A percentile compares a stretch with the other conserved stretches of the same genome.
Evolutionary conservation across 2,888 invertebrate species (phyloP).

Genomic region (Amblyjoppa fuscipennis): DNA sequence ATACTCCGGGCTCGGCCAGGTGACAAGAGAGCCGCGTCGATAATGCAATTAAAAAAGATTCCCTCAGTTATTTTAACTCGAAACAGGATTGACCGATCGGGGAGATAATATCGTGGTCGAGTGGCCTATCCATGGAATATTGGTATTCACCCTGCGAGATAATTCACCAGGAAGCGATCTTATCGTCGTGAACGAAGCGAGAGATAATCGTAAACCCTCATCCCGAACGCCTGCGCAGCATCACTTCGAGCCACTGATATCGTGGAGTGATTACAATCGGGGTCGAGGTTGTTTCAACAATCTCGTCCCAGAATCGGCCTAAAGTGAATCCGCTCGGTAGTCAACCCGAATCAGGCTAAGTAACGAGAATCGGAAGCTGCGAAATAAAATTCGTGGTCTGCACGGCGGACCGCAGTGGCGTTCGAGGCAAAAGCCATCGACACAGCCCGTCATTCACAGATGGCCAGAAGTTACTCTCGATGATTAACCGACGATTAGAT

Average conservation of each 20-base stretch:
- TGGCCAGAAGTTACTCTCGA: slow-evolving; percentile 82
- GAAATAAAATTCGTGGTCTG: slow-evolving; percentile 35
- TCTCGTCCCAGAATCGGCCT: slow-evolving; percentile 40
- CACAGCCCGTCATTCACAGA: slow-evolving; percentile 79
- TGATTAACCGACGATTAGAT: slow-evolving; percentile 83
- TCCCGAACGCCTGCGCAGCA: slow-evolving; percentile 11
- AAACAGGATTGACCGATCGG: slow-evolving; percentile 20
- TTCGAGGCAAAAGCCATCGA: slow-evolving; percentile 46
- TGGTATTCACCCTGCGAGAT: neutral
- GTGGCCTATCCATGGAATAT: neutral
- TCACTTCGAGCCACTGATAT: neutral
- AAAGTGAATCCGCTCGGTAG: slow-evolving; percentile 19
- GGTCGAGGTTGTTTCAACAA: slow-evolving; percentile 30
- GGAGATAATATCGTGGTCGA: neutral
- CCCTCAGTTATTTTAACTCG: slow-evolving; percentile 9
- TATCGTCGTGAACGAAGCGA: slow-evolving; percentile 6
- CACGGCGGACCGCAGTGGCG: slow-evolving; percentile 39
- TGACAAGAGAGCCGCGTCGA: neutral
- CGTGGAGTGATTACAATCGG: slow-evolving; percentile 30
- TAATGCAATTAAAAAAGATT: slow-evolving; percentile 26
- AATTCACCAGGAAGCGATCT: neutral
- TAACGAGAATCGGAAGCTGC: slow-evolving; percentile 35
- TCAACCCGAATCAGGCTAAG: slow-evolving; percentile 26
- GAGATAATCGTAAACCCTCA: slow-evolving; percentile 9
- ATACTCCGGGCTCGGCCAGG: neutral